Conservation (phyloP, 1,140 invertebrate species). For the Nephila pilipes region DNA sequence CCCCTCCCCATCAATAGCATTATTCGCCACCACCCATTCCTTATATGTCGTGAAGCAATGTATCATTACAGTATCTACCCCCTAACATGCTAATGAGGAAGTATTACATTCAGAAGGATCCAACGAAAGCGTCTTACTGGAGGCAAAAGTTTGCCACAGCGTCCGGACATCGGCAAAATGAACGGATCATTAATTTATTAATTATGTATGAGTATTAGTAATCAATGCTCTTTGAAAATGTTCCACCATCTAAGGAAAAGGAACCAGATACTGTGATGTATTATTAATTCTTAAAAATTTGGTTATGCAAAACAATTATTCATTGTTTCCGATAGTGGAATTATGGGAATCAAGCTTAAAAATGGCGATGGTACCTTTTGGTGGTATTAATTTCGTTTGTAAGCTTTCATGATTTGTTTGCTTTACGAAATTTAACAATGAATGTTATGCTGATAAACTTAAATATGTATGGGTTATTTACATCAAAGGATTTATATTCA, state of each 20-base stretch:
- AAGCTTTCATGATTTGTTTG: too few relatives aligned
- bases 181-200: neutral
- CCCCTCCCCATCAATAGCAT: neutral
- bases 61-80: neutral
- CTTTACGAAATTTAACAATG: too few relatives aligned
- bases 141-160: neutral
- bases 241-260: neutral
- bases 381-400: neutral
- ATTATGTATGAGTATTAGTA: constrained; percentile 10
- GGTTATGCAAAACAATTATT: neutral
- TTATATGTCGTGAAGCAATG: neutral
- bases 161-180: neutral
- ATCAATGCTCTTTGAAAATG: neutral
- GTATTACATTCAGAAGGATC: neutral
- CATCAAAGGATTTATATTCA: too few relatives aligned
- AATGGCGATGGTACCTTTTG: neutral
- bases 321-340: neutral
- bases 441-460: too few relatives aligned
- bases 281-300: neutral
- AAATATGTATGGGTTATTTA: too few relatives aligned
- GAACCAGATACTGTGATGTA: neutral
- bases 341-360: neutral
- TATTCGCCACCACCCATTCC: neutral
- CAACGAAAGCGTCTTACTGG: neutral
- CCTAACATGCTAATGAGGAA: neutral